phyloP scores from a whole-genome alignment of 1,140 invertebrate species.

The Drosophila fuyamai region DNA sequence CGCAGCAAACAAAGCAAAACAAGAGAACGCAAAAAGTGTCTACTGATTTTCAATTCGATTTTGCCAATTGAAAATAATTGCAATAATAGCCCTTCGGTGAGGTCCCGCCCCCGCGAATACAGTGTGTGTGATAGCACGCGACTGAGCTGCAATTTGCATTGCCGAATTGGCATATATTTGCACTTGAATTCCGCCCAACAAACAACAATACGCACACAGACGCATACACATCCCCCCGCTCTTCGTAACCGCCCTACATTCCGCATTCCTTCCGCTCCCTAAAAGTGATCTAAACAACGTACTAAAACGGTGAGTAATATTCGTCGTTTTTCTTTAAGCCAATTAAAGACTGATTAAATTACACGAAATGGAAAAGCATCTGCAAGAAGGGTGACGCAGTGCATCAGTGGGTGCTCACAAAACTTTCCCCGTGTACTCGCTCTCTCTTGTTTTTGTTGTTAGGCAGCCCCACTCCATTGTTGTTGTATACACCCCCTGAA shows the following conservation, averaged over 20 bases:
- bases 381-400: constrained; percentile 8
- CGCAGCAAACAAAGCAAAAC: constrained; percentile 11
- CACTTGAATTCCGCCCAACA: constrained; percentile 39
- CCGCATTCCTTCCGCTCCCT: constrained; percentile 36
- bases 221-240: constrained; percentile 11
- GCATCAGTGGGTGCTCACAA: constrained; percentile 1
- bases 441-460: constrained; percentile 15
- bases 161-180: neutral
- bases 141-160: constrained; percentile 12
- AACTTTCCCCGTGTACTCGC: constrained; percentile 47
- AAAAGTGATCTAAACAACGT: constrained; percentile 19
- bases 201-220: constrained; percentile 50
- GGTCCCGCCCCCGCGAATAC: constrained; percentile 1
- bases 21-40: constrained; percentile 40
- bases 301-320: constrained; percentile 73
- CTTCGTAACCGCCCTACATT: constrained; percentile 60
- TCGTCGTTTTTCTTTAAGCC: constrained; percentile 52
- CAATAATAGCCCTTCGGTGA: constrained; percentile 2
- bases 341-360: constrained; percentile 58
- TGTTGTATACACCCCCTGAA: constrained; percentile 61
- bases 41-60: constrained; percentile 12
- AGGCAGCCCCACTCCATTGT: neutral
- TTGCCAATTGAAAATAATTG: constrained; percentile 26
- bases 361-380: constrained; percentile 19
- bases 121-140: constrained; percentile 6